Evolutionary conservation across 1,140 invertebrate genomes (phyloP).

Genomic region (Notospermus geniculatus): DNA sequence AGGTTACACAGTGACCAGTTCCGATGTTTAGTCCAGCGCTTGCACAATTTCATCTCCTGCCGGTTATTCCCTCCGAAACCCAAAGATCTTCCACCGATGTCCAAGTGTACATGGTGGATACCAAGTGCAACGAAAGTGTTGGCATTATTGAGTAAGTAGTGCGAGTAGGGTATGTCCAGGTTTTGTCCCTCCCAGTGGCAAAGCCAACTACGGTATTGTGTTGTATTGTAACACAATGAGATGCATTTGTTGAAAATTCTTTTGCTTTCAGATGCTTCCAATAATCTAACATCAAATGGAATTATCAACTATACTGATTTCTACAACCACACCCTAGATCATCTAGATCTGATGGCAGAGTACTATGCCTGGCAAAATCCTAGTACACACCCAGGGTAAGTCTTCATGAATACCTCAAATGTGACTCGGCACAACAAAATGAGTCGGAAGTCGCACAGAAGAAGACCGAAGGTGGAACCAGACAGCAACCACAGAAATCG

Average conservation of each 20-base stretch:
- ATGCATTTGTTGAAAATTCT: not conserved
- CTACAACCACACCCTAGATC: conserved; percentile 67
- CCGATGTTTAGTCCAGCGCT: conserved; percentile 58
- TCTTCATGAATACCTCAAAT: too few relatives aligned
- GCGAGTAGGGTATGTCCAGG: too few relatives aligned
- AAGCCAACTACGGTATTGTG: too few relatives aligned
- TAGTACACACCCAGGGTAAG: conserved; percentile 52
- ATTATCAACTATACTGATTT: conserved; percentile 65
- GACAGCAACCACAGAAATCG: too few relatives aligned
- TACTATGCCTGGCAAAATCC: conserved; percentile 66
- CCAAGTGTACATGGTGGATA: conserved; percentile 68
- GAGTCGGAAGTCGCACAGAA: too few relatives aligned
- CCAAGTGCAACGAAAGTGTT: conserved; percentile 65
- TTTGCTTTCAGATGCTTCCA: conserved; percentile 62
- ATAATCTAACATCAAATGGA: conserved; percentile 58
- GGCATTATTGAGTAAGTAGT: conserved; percentile 63
- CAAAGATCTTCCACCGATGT: conserved; percentile 64
- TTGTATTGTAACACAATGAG: too few relatives aligned
- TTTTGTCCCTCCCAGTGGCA: too few relatives aligned
- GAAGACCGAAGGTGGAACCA: too few relatives aligned
- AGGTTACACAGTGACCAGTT: conserved; percentile 61
- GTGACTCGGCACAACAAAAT: too few relatives aligned
- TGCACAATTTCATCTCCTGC: conserved; percentile 66
- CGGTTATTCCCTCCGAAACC: conserved; percentile 64
- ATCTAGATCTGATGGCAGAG: conserved; percentile 67